Conservation (phyloP, 92 coral and sea anemone species). For the Palythoa caribaeorum region DNA sequence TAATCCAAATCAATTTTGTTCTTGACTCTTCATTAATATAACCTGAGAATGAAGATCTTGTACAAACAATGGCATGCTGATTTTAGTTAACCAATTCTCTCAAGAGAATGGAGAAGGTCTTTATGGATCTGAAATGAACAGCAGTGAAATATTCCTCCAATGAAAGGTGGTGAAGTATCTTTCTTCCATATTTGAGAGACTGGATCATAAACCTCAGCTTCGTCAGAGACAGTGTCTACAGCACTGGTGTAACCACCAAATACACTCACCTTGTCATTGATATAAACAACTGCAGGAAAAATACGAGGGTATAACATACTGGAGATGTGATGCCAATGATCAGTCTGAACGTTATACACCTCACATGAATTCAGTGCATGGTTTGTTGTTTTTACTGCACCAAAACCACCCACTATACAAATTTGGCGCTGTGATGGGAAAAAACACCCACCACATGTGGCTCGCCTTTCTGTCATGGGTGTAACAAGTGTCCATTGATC, state of each 20-base stretch:
- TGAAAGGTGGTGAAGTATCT: conserved; percentile 37
- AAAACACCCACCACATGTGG: conserved; percentile 40
- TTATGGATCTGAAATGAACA: conserved; percentile 46
- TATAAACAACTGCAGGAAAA: conserved; percentile 41
- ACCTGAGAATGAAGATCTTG: background rate
- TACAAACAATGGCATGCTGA: background rate
- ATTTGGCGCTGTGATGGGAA: conserved; percentile 34
- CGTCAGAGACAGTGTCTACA: conserved; percentile 43
- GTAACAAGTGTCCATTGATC: conserved; percentile 56
- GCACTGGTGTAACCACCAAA: conserved; percentile 49
- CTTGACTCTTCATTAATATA: too few species aligned
- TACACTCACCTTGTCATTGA: conserved; percentile 35
- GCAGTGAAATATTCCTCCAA: conserved; percentile 47
- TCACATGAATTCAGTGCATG: conserved; percentile 49
- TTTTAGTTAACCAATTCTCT: conserved; percentile 7
- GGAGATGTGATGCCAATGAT: conserved; percentile 38
- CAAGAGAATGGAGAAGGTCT: conserved; percentile 48
- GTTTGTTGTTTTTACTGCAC: conserved; percentile 39
- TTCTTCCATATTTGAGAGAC: conserved; percentile 27
- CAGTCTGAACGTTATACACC: conserved; percentile 32
- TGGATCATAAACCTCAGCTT: conserved; percentile 41
- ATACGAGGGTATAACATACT: conserved; percentile 43
- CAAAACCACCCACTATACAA: conserved; percentile 50
- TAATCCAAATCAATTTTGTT: too few species aligned
- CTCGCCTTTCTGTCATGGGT: conserved; percentile 55